Conservation (phyloP, 2,113 vertebrate species). For the Aspidoscelis tigris region DNA sequence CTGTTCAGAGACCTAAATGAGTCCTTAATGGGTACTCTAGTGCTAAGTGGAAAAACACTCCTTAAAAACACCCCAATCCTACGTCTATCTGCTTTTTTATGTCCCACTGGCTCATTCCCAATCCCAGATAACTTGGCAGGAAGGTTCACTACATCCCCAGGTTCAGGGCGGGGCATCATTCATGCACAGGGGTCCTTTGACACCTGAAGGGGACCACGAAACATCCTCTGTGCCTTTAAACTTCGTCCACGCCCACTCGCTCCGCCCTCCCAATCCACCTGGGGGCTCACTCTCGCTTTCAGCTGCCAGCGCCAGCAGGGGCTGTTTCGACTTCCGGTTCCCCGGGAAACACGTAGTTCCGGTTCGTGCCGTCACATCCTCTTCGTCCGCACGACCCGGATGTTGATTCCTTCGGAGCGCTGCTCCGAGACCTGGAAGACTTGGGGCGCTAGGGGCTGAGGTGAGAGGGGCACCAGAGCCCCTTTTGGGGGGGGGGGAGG, state of each 20-base stretch:
- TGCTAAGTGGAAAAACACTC: not conserved
- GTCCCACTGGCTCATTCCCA: too few relatives aligned
- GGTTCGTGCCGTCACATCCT: not conserved
- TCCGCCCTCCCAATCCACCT: too few relatives aligned
- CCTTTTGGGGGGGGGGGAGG: rapidly evolving
- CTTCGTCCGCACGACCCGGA: conserved; percentile 1
- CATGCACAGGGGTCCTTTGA: not conserved
- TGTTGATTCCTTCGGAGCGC: not conserved
- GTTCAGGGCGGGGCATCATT: not conserved
- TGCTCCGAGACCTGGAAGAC: too few relatives aligned
- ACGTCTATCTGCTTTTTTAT: too few relatives aligned
- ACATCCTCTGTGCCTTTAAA: not conserved
- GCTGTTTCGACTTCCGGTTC: not conserved
- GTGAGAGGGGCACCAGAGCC: not conserved
- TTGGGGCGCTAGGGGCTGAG: not conserved
- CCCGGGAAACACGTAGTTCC: not conserved
- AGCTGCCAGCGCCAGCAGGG: not conserved
- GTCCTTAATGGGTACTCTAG: too few relatives aligned
- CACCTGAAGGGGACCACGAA: not conserved
- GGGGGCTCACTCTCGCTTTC: too few relatives aligned
- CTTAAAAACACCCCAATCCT: not conserved
- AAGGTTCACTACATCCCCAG: not conserved
- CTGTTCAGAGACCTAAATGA: too few relatives aligned
- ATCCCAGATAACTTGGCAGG: not conserved
- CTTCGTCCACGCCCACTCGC: not conserved